phyloP scores from a whole-genome alignment of 1,140 invertebrate genomes.

The Bombus turneri region DNA sequence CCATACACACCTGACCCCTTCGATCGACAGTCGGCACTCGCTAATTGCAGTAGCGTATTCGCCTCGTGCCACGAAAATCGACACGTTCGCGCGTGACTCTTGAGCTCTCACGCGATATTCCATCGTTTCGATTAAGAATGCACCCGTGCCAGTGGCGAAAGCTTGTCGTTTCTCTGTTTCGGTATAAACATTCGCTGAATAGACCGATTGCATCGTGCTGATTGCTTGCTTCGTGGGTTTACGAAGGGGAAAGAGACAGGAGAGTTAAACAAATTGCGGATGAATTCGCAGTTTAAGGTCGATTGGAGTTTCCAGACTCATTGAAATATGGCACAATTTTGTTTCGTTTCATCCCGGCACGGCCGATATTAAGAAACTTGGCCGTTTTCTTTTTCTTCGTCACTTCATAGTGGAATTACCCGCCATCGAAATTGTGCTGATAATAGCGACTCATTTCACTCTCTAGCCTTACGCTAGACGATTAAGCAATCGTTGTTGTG shows the following conservation, averaged over 20 bases:
- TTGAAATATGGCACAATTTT: constrained; percentile 51
- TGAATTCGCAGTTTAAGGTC: constrained; percentile 42
- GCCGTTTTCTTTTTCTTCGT: constrained; percentile 19
- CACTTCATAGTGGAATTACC: constrained; percentile 43
- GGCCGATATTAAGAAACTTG: constrained; percentile 48
- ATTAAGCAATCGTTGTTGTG: constrained; percentile 18
- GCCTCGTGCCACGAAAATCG: background rate
- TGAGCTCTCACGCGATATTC: background rate
- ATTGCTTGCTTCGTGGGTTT: constrained; percentile 17
- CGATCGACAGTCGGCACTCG: constrained; percentile 47
- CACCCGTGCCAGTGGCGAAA: too few species aligned
- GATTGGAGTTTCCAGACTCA: constrained; percentile 36
- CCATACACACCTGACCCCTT: constrained; percentile 39
- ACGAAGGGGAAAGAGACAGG: background rate
- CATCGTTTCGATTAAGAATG: constrained; percentile 17
- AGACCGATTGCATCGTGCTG: constrained; percentile 26
- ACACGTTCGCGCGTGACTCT: background rate
- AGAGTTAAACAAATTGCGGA: constrained; percentile 40
- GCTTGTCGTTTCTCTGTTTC: too few species aligned
- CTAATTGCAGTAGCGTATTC: constrained; percentile 35
- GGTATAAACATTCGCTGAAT: constrained; percentile 23
- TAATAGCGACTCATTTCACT: constrained; percentile 15
- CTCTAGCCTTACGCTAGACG: background rate
- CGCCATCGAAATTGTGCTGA: constrained; percentile 10
- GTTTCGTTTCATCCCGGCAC: constrained; percentile 6